Percentiles rank a stretch among this genome's conserved stretches.
Evolutionary conservation across 2,113 vertebrate species (phyloP).

Genomic region (Suricata suricatta): DNA sequence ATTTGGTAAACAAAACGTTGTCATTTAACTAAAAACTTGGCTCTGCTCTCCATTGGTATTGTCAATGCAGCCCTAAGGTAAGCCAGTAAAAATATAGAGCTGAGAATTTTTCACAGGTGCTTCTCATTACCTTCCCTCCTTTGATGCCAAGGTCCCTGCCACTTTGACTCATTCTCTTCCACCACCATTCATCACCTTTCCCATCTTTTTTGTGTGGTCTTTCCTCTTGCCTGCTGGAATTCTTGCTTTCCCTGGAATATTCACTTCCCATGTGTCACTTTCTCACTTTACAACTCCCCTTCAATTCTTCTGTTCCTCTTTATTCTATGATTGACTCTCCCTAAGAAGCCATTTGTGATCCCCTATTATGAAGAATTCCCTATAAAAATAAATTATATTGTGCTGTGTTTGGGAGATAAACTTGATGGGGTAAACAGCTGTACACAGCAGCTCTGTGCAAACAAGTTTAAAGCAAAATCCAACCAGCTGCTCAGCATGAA

Average conservation of each 20-base stretch:
- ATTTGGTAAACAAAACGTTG: background rate
- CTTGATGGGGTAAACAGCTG: constrained; percentile 79
- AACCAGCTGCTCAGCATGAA: constrained; percentile 69
- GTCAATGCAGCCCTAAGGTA: background rate
- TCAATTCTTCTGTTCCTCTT: constrained; percentile 73
- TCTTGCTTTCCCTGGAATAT: constrained; percentile 34
- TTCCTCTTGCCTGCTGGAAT: constrained; percentile 34
- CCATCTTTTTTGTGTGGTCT: background rate
- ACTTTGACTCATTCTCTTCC: background rate
- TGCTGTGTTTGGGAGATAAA: constrained; percentile 80
- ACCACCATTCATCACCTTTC: background rate
- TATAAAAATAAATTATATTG: constrained; percentile 80
- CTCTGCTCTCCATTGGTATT: background rate
- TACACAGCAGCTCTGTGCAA: constrained; percentile 73
- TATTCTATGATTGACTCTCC: constrained; percentile 74
- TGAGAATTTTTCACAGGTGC: constrained; percentile 43
- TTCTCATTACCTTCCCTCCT: background rate
- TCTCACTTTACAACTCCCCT: constrained; percentile 60
- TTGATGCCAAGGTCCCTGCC: constrained; percentile 26
- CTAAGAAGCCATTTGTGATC: constrained; percentile 79
- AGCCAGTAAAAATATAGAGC: background rate
- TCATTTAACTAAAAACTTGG: background rate
- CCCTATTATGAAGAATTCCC: constrained; percentile 78
- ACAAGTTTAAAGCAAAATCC: constrained; percentile 72
- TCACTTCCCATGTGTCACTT: constrained; percentile 45